Conservation (phyloP, 1,140 invertebrate species). For the Cepaea nemoralis region DNA sequence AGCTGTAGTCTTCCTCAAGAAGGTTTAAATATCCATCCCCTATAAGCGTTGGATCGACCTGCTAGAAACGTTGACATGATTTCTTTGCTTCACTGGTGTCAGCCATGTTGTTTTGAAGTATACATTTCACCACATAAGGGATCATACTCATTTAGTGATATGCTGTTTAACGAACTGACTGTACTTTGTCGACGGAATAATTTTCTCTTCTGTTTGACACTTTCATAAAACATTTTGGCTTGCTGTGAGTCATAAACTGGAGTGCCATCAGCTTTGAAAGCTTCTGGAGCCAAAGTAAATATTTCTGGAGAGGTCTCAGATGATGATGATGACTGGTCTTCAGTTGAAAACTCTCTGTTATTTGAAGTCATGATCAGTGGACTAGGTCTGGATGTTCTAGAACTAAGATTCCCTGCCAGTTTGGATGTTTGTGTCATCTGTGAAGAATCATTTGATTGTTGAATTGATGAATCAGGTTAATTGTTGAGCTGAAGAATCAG, state of each 20-base stretch:
- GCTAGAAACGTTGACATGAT: too few relatives aligned
- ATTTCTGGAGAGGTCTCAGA: slow-evolving; percentile 13
- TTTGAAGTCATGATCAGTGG: background rate
- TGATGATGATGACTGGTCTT: background rate
- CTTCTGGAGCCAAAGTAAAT: slow-evolving; percentile 40
- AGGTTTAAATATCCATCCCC: too few relatives aligned
- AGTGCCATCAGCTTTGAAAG: slow-evolving; percentile 37
- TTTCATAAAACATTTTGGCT: slow-evolving; percentile 42
- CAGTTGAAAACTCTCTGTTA: background rate
- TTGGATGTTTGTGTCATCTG: too few relatives aligned
- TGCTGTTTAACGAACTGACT: slow-evolving; percentile 38
- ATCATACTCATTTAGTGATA: slow-evolving; percentile 21
- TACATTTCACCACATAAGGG: too few relatives aligned
- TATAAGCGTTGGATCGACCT: too few relatives aligned
- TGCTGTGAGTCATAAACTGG: slow-evolving; percentile 24
- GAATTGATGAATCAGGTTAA: too few relatives aligned
- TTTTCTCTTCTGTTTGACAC: slow-evolving; percentile 28
- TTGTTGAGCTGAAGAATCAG: too few relatives aligned
- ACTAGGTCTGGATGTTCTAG: background rate
- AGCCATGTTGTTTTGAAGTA: too few relatives aligned
- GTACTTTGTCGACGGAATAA: slow-evolving; percentile 40
- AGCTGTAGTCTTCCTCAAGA: too few relatives aligned
- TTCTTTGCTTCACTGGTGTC: too few relatives aligned
- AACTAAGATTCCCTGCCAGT: background rate
- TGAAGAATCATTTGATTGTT: too few relatives aligned